Conservation (phyloP, 2,113 vertebrate species). For the Eleginops maclovinus region DNA sequence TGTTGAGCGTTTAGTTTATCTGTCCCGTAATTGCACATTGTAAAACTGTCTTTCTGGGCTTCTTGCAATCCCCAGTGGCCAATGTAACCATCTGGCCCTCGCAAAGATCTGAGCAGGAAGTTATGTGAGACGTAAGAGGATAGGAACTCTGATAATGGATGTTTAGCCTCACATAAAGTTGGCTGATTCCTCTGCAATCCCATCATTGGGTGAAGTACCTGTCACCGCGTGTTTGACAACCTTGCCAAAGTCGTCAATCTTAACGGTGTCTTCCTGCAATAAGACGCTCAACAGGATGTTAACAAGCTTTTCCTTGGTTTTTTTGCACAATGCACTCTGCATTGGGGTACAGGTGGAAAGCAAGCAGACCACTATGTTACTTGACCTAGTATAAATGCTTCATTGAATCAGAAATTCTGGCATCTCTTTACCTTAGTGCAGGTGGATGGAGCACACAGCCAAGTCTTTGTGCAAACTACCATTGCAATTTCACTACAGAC, state of each 20-base stretch:
- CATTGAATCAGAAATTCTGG: conserved; percentile 70
- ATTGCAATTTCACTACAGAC: conserved; percentile 41
- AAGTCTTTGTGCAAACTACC: conserved; percentile 68
- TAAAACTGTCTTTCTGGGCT: conserved; percentile 79
- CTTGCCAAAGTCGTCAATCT: conserved; percentile 26
- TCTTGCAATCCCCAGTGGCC: conserved; percentile 77
- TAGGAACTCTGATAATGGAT: conserved; percentile 75
- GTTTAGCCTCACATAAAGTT: conserved; percentile 68
- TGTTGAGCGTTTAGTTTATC: conserved; percentile 81
- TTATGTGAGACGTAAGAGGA: conserved; percentile 76
- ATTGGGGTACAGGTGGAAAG: conserved; percentile 39
- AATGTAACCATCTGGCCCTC: conserved; percentile 81
- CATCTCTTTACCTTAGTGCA: conserved; percentile 69
- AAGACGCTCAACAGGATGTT: conserved; percentile 13
- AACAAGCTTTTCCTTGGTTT: conserved; percentile 6
- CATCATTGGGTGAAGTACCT: conserved; percentile 55
- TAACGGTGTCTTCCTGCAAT: not conserved
- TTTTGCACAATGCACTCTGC: conserved; percentile 3
- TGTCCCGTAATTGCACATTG: conserved; percentile 79
- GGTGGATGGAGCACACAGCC: conserved; percentile 70
- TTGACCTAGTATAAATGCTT: conserved; percentile 63
- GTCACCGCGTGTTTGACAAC: conserved; percentile 28
- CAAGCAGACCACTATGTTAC: conserved; percentile 42
- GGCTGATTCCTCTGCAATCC: conserved; percentile 60
- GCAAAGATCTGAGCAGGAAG: conserved; percentile 80